A percentile compares a stretch with the other conserved stretches of the same genome.
phyloP scores from a whole-genome alignment of 2,113 vertebrate genomes.

The Ariopsis seemanni region DNA sequence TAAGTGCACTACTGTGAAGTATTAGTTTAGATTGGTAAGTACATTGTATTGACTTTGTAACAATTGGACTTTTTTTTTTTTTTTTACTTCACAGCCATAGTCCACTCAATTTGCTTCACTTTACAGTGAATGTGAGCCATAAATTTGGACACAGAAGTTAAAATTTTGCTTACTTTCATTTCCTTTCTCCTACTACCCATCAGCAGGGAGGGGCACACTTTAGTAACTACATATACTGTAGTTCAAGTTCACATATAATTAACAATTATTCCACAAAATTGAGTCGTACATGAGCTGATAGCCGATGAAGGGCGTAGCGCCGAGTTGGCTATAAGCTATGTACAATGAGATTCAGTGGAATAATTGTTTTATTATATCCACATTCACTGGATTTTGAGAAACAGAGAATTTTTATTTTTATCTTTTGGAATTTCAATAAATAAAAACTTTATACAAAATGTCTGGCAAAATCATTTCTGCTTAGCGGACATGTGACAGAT shows the following conservation, averaged over 20 bases:
- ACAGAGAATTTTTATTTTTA: too few relatives aligned
- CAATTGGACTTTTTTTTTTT: neutral
- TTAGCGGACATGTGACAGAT: too few relatives aligned
- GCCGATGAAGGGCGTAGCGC: too few relatives aligned
- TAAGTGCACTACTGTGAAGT: constrained; percentile 32
- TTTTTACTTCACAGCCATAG: neutral
- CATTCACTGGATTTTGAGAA: too few relatives aligned
- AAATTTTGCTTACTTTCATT: neutral
- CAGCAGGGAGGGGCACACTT: neutral
- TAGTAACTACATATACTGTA: neutral
- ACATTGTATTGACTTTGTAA: neutral
- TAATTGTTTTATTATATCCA: too few relatives aligned
- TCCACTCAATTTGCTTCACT: neutral
- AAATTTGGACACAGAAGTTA: neutral
- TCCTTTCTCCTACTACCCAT: neutral
- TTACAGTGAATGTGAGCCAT: neutral
- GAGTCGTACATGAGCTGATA: too few relatives aligned
- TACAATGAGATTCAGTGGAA: too few relatives aligned
- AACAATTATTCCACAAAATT: too few relatives aligned
- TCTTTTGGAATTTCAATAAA: too few relatives aligned
- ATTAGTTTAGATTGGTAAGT: constrained; percentile 2
- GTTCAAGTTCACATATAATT: neutral
- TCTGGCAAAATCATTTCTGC: too few relatives aligned
- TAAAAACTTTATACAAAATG: too few relatives aligned
- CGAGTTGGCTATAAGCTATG: too few relatives aligned